Evolutionary conservation across 2,888 invertebrate species (phyloP), one percentile per base, ranked within the genome.

Genomic region (Dendrolimus pini): DNA sequence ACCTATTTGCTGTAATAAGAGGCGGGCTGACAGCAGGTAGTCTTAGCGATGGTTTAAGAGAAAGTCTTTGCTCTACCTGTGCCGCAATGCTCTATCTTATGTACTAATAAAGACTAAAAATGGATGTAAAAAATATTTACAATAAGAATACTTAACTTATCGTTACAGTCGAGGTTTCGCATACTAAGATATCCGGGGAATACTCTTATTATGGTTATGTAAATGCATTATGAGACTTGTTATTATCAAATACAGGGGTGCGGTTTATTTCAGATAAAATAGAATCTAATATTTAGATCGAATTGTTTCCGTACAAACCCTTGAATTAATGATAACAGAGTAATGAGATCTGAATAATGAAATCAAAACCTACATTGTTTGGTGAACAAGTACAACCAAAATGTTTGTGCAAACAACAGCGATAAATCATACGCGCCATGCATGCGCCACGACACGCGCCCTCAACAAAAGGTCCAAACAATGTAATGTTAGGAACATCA

Each of bases 311-410:
- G 12, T 2, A 47, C 18, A 18, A 14, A 41, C 54, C 9, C 53
- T 30, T 55, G 14, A 53, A 42, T 12, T 55, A 58, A 62, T 56
- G 56, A 58, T 60, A 64, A 65, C 61, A 66, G 64, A 62, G 56
- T 60, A 62, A 61, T 61, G 59, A 60, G 58, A 56, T 58, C 54
- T 59, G 64, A 62, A 73, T 76, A 77, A 80, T 78, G 69, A 78
- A 82, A 78, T 78, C 72, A 76, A 78, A 80, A 78, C 77, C 72
- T 68, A 62, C 67, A 71, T 64, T 77, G 76, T 81, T 77, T 77
- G 73, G 68, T 65, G 67, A 69, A 67, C 66, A 69, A 67, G 66
- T 47, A 47, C 12, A 47, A 47, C 12, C 6, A 6, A 47, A 47
- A 47, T 14, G 47, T 47, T 47, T 67, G 68, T 65, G 67, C 68